Evolutionary conservation across 2,888 invertebrate species (phyloP), one percentile per base, ranked within the genome.

Genomic region (Clostera curtula): DNA sequence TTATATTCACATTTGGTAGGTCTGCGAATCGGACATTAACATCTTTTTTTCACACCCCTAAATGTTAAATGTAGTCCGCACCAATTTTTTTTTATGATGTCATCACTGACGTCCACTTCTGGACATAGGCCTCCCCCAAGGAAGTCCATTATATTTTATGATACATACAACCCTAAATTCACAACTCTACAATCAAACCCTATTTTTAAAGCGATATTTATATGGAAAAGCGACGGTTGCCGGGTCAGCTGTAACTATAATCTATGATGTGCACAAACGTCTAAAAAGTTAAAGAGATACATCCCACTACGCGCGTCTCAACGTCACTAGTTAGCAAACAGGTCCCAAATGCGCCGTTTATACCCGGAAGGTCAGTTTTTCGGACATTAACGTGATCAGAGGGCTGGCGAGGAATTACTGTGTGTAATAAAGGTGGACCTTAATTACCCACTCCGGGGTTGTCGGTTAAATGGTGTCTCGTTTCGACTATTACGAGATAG

Each of bases 301-400:
- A 12, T 19, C 20, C 4, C 40, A 32, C 9, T 37, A 47, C 58
- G 51, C 58, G 56, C 60, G 63, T 61, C 62, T 49, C 40, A 48
- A 51, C 49, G 13, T 57, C 60, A 67, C 65, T 59, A 55, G 55
- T 55, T 60, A 56, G 59, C 65, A 68, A 75, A 80, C 59, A 63
- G 66, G 57, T 60, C 82, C 69, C 77, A 14, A 10, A 65, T 49
- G 75, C 61, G 63, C 67, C 62, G 61, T 77, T 74, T 57, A 27
- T 60, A 49, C 64, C 63, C 66, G 59, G 66, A 60, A 73, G 80
- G 80, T 76, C 80, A 82, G 79, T 83, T 80, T 77, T 79, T 80
- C 72, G 76, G 49, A 63, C 76, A 76, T 82, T 83, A 80, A 65
- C 65, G 64, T 66, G 63, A 67, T 71, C 73, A 69, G 69, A 64